Conservation (phyloP, 2,113 vertebrate species). For the Porphyrio hochstetteri region DNA sequence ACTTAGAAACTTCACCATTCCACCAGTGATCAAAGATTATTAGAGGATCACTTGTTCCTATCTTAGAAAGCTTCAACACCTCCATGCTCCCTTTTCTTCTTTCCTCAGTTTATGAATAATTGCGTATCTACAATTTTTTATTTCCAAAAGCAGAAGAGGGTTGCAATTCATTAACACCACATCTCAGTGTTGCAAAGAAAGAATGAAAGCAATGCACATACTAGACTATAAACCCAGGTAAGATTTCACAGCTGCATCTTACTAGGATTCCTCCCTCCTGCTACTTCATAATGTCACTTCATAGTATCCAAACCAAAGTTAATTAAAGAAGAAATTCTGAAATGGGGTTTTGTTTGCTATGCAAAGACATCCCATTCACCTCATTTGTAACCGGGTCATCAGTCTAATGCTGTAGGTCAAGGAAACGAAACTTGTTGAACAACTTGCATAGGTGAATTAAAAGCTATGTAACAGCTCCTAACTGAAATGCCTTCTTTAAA, state of each 20-base stretch:
- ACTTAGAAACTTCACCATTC: neutral
- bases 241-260: neutral
- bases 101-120: neutral
- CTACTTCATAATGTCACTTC: neutral
- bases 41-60: neutral
- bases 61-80: neutral
- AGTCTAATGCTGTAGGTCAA: neutral
- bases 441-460: neutral
- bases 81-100: neutral
- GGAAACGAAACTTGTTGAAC: neutral
- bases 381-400: neutral
- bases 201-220: neutral
- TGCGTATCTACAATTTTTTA: neutral
- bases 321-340: neutral
- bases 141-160: neutral
- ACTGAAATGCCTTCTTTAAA: neutral
- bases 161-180: neutral
- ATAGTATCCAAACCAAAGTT: neutral
- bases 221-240: neutral
- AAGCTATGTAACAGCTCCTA: neutral
- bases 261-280: neutral
- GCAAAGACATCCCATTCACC: neutral
- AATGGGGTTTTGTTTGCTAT: neutral
- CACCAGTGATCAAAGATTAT: neutral
- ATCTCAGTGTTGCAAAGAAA: neutral